Conservation (phyloP, 2,888 invertebrate genomes). For the Brachyopa scutellaris region DNA sequence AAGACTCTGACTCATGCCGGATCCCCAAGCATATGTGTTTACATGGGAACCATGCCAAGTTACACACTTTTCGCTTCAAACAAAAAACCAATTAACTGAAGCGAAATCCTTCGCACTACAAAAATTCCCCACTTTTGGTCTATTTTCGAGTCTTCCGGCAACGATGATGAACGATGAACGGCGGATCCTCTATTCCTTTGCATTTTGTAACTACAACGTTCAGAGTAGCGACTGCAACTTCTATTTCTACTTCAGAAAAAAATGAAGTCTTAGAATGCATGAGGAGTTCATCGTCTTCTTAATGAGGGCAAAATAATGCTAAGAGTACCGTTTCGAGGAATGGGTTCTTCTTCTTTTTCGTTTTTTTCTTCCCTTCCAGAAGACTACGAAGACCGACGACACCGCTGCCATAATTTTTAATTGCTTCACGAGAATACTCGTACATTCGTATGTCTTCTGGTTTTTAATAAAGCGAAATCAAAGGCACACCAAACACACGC, state of each 20-base stretch:
- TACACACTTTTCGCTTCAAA: slow-evolving; percentile 44
- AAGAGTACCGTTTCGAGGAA: neutral
- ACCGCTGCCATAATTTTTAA: too few relatives aligned
- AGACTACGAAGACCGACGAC: too few relatives aligned
- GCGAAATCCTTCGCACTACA: neutral
- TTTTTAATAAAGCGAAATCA: too few relatives aligned
- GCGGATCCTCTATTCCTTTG: neutral
- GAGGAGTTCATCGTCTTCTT: slow-evolving; percentile 45
- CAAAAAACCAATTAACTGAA: slow-evolving; percentile 50
- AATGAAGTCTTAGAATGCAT: neutral
- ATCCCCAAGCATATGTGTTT: neutral
- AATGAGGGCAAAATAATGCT: slow-evolving; percentile 46
- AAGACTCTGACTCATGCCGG: slow-evolving; percentile 28
- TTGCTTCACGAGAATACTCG: too few relatives aligned
- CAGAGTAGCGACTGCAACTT: slow-evolving; percentile 39
- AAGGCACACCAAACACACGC: neutral
- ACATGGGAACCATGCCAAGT: slow-evolving; percentile 42
- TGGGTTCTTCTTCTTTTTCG: too few relatives aligned
- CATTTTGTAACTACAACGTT: slow-evolving; percentile 1
- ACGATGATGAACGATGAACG: slow-evolving; percentile 25
- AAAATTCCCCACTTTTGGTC: slow-evolving; percentile 20
- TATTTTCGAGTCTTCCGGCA: slow-evolving; percentile 58
- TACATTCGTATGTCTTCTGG: too few relatives aligned
- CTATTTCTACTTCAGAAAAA: slow-evolving; percentile 14
- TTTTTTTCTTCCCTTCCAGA: slow-evolving; percentile 4